These are phyloP conservation scores for Cydia amplana DNA, from an alignment of 1,140 invertebrate genomes.

Conservation along the genomic window DNA sequence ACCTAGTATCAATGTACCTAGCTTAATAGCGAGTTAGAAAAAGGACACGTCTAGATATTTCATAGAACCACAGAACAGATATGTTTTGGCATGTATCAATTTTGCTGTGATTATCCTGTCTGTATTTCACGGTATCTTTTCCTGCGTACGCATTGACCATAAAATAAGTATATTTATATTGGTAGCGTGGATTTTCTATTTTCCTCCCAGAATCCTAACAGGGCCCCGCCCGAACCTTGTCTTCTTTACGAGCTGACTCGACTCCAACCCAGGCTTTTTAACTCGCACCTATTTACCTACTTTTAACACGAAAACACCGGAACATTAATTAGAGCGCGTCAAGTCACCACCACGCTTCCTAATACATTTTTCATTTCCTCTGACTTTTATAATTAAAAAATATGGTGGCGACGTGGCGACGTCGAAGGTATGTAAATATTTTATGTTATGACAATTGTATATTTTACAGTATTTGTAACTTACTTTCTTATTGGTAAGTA, in stretches of 20 bases:
- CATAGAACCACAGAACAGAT: no score
- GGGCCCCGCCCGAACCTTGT: not conserved
- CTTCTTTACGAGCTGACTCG: conserved; percentile 17
- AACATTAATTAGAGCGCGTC: conserved; percentile 1
- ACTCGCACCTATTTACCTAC: conserved; percentile 1
- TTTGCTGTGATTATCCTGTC: no score
- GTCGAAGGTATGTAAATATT: not conserved
- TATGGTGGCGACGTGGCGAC: not conserved
- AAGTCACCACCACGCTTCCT: not conserved
- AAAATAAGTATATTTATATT: not conserved
- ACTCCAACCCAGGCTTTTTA: not conserved
- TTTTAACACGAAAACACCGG: conserved; percentile 4
- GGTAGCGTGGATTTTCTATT: not conserved
- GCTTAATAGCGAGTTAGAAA: no score
- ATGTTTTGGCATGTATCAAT: no score
- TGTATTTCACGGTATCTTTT: not conserved
- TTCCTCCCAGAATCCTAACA: not conserved
- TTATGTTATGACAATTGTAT: not conserved
- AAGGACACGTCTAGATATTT: no score
- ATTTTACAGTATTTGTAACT: no score
- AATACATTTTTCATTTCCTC: not conserved
- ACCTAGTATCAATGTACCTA: no score
- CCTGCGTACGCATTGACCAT: not conserved
- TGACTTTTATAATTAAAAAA: not conserved
- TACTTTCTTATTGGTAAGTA: no score